phyloP scores from a whole-genome alignment of 2,888 invertebrate genomes.

The Thymelicus lineola region DNA sequence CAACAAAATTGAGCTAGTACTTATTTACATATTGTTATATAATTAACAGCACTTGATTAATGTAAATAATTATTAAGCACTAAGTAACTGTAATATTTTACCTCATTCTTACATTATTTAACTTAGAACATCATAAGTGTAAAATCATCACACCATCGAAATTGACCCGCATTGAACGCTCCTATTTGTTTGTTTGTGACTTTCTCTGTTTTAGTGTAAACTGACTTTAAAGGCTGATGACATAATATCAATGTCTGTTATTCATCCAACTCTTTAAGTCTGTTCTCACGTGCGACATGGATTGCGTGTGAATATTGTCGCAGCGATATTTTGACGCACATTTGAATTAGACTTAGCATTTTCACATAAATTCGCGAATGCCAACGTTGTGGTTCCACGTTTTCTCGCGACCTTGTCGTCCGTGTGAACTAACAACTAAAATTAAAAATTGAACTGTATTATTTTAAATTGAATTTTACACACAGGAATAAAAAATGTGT shows the following conservation, averaged over 20 bases:
- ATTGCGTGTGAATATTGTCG: too few relatives aligned
- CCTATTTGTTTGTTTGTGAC: constrained; percentile 50
- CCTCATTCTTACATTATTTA: constrained; percentile 31
- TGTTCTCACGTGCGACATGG: too few relatives aligned
- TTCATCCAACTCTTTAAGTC: not conserved
- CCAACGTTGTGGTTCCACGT: too few relatives aligned
- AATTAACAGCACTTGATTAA: constrained; percentile 34
- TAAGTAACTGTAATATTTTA: constrained; percentile 38
- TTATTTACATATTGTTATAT: constrained; percentile 11
- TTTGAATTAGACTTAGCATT: too few relatives aligned
- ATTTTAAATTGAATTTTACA: too few relatives aligned
- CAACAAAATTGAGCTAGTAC: not conserved
- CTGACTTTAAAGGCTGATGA: constrained; percentile 31
- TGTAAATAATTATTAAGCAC: constrained; percentile 36
- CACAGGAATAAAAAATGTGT: too few relatives aligned
- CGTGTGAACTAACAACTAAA: too few relatives aligned
- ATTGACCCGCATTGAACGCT: constrained; percentile 73
- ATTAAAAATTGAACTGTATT: too few relatives aligned
- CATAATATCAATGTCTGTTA: not conserved
- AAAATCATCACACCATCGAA: constrained; percentile 83
- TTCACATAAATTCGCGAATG: too few relatives aligned
- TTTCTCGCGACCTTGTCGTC: too few relatives aligned
- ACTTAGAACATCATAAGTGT: constrained; percentile 46
- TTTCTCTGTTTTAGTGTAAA: constrained; percentile 52
- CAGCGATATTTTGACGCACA: too few relatives aligned